A percentile compares a stretch with the other conserved stretches of the same genome.
Conservation (phyloP, 2,797 vertebrate genomes). For the Cirrhinus molitorella region DNA sequence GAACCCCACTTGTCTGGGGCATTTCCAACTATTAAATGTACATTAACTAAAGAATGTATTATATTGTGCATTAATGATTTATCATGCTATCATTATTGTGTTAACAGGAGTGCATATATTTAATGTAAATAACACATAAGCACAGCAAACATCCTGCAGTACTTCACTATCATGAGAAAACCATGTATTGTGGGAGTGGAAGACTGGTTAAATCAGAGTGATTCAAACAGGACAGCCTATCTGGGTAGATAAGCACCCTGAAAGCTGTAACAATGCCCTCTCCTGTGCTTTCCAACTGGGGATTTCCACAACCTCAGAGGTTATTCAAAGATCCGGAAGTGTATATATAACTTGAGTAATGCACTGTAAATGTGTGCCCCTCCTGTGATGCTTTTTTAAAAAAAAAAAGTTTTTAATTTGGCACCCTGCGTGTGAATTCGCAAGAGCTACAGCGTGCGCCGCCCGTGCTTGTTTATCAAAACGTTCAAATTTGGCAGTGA, state of each 20-base stretch:
- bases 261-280: constrained; percentile 12
- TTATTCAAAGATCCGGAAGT: constrained; percentile 10
- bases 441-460: not conserved
- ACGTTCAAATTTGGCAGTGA: not conserved
- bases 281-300: constrained; percentile 24
- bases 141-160: not conserved
- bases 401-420: not conserved
- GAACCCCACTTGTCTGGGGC: too few species aligned
- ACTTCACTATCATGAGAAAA: constrained; percentile 1
- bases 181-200: not conserved
- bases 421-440: not conserved
- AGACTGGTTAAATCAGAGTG: not conserved
- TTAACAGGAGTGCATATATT: not conserved
- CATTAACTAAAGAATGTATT: not conserved
- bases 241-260: not conserved
- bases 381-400: not conserved
- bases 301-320: constrained; percentile 7
- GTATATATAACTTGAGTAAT: not conserved
- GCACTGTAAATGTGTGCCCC: not conserved
- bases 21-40: not conserved
- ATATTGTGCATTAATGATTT: not conserved
- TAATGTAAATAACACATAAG: not conserved
- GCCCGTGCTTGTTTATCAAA: constrained; percentile 11
- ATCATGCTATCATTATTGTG: not conserved
- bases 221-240: not conserved